These are phyloP conservation scores for Sphaerophoria rueppellii DNA, from an alignment of 2,888 invertebrate species.

Conservation along the genomic window DNA sequence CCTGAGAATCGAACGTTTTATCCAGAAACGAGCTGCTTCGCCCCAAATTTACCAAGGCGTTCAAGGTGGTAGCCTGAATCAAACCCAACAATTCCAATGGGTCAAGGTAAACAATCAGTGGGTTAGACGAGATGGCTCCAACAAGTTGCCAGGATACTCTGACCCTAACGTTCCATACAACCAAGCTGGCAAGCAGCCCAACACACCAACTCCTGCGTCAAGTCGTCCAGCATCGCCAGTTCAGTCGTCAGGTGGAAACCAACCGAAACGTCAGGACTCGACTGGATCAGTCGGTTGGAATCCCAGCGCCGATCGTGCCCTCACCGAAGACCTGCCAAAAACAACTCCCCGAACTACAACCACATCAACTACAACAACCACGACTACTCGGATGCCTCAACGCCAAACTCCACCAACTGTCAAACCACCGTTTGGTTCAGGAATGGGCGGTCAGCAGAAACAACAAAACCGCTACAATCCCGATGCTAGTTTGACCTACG, in stretches of 20 bases:
- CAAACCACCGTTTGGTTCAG: constrained; percentile 56
- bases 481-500: constrained; percentile 61
- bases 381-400: constrained; percentile 43
- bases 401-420: constrained; percentile 19
- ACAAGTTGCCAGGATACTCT: constrained; percentile 55
- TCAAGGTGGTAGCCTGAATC: constrained; percentile 32
- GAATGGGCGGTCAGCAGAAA: constrained; percentile 29
- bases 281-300: constrained; percentile 55
- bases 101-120: constrained; percentile 64
- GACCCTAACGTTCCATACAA: constrained; percentile 61
- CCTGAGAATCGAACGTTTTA: constrained; percentile 21
- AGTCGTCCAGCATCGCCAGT: constrained; percentile 7
- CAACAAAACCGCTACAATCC: constrained; percentile 50
- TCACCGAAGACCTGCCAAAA: constrained; percentile 43
- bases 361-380: constrained; percentile 20
- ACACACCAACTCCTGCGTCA: constrained; percentile 17
- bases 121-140: constrained; percentile 53
- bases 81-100: constrained; percentile 62
- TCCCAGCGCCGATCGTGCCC: constrained; percentile 52
- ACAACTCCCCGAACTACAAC: constrained; percentile 52
- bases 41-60: constrained; percentile 39
- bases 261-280: constrained; percentile 47
- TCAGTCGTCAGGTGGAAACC: constrained; percentile 38
- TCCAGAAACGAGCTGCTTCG: constrained; percentile 47
- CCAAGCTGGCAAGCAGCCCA: constrained; percentile 45